Evolutionary conservation across 2,888 invertebrate genomes (phyloP), one percentile per base, ranked within the genome.

Genomic region (Melolontha melolontha): DNA sequence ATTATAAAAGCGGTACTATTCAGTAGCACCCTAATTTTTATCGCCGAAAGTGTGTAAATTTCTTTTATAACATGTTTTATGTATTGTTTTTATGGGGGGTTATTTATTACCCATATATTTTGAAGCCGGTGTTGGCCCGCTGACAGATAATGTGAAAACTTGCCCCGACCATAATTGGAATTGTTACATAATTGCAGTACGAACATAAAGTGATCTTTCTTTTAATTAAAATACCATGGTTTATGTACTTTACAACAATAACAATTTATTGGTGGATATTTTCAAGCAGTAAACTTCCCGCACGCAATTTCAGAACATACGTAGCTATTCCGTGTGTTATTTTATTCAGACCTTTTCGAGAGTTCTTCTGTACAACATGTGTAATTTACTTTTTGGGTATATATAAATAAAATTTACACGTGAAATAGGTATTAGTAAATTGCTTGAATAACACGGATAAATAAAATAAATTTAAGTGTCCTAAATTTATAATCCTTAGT

Each of bases 91-190:
- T 62, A 57, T 42, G 27, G 27, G 2, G 8, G 27, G 57, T 42
- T 29, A 57, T 17, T 62, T 62, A 62, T 62, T 47, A 44, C 34
- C 47, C 59, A 62, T 34, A 62, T 34, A 62, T 62, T 39, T 47
- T 34, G 47, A 39, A 47, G 14, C 47, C 47, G 47, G 47, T 47
- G 34, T 11, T 29, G 29, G 14, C 14, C 16, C 17, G 49, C 12
- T 57, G 42, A 42, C 59, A 57, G 22, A 42, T 57, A 62, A 47
- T 62, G 47, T 29, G 29, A 34, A 57, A 47, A 62, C 39, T 47
- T 62, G 12, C 59, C 47, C 16, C 34, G 34, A 16, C 14, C 41
- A 44, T 59, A 59, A 62, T 17, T 62, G 39, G 47, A 62, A 62
- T 34, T 34, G 59, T 62, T 62, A 62, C 59, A 39, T 62, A 47